These are phyloP conservation scores for Lacanobia oleracea DNA, from an alignment of 2,888 invertebrate genomes.

Conservation along the genomic window DNA sequence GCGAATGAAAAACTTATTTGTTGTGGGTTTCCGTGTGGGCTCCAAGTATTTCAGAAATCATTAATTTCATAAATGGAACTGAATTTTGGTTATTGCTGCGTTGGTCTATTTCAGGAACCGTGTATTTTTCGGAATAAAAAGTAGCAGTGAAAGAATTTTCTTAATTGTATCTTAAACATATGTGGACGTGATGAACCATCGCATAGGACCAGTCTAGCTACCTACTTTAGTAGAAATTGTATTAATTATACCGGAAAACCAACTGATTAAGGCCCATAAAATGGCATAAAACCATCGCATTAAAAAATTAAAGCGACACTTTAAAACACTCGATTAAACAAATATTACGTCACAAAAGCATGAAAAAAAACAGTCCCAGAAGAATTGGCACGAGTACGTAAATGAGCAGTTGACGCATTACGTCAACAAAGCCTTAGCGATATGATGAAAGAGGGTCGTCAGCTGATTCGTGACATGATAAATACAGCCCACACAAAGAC, in stretches of 20 bases:
- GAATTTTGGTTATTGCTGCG: not conserved
- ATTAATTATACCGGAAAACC: not conserved
- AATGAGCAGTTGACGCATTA: constrained; percentile 63
- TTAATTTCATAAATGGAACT: not conserved
- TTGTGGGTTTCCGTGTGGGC: not conserved
- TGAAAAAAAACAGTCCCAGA: constrained; percentile 7
- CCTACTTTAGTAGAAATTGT: too few species aligned
- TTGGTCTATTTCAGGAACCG: too few species aligned
- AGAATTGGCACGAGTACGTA: constrained; percentile 42
- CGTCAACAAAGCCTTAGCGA: constrained; percentile 48
- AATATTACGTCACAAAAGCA: not conserved
- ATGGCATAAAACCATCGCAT: constrained; percentile 6
- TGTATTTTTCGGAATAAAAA: too few species aligned
- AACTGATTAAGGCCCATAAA: not conserved
- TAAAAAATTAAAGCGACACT: constrained; percentile 16
- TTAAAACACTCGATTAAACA: constrained; percentile 7
- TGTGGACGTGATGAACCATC: too few species aligned
- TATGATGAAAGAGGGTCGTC: constrained; percentile 52
- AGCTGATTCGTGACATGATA: constrained; percentile 52
- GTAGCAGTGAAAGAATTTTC: too few species aligned
- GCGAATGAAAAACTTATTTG: not conserved
- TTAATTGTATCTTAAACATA: too few species aligned
- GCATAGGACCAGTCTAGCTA: too few species aligned
- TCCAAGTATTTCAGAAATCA: not conserved
- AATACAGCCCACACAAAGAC: constrained; percentile 47